Conservation (phyloP, 2,888 invertebrate species). For the Synanthedon vespiformis region DNA sequence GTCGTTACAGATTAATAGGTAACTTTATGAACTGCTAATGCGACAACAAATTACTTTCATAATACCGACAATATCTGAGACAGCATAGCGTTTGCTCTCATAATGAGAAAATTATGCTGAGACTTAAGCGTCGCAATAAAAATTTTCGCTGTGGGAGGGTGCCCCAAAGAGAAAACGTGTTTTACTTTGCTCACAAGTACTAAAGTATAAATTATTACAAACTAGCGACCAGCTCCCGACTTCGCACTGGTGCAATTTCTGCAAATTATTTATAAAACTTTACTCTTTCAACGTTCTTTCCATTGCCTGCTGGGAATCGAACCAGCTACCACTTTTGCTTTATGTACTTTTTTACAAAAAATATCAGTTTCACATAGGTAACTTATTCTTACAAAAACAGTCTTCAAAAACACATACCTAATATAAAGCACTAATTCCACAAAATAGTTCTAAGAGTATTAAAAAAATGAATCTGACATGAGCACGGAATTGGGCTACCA, state of each 20-base stretch:
- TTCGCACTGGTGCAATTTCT: too few species aligned
- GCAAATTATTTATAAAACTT: too few species aligned
- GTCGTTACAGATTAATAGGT: constrained; percentile 10
- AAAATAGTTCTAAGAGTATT: neutral
- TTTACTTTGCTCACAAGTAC: too few species aligned
- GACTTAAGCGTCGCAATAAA: constrained; percentile 60
- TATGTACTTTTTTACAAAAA: too few species aligned
- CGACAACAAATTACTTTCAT: constrained; percentile 34
- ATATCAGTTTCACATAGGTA: too few species aligned
- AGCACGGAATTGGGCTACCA: constrained; percentile 27
- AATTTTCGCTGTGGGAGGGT: constrained; percentile 34
- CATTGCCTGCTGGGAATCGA: too few species aligned
- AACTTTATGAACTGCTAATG: constrained; percentile 28
- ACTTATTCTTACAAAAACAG: constrained; percentile 14
- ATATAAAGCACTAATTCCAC: neutral
- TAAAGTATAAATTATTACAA: too few species aligned
- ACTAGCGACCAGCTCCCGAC: too few species aligned
- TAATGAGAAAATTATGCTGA: constrained; percentile 65
- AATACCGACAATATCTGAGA: constrained; percentile 32
- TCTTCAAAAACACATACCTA: constrained; percentile 18
- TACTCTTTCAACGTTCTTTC: too few species aligned
- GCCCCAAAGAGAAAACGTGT: neutral
- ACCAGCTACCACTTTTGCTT: too few species aligned
- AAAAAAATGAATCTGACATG: constrained; percentile 23
- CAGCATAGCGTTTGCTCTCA: constrained; percentile 22